Percentiles rank a stretch among this genome's conserved stretches.
These are phyloP conservation scores for Tinea trinotella DNA, from an alignment of 2,888 invertebrate genomes.

Conservation along the genomic window DNA sequence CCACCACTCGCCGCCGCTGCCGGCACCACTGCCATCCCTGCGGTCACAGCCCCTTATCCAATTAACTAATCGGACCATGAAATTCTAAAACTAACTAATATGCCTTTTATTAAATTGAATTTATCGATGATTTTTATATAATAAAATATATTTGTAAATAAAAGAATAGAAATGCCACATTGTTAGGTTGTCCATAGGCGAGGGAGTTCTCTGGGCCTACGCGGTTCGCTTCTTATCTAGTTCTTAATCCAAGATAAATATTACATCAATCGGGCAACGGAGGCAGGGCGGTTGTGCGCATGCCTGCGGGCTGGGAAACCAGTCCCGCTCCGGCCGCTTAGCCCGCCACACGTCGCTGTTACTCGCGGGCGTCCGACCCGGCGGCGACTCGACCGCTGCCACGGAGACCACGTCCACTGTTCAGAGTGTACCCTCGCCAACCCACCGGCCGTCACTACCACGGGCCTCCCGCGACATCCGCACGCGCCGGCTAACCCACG, in stretches of 20 bases:
- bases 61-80: too few relatives aligned
- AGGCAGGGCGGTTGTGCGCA: constrained; percentile 36
- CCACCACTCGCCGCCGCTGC: constrained; percentile 29
- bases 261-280: constrained; percentile 66
- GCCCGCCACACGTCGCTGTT: constrained; percentile 54
- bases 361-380: constrained; percentile 39
- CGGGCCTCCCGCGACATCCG: neutral
- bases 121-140: too few relatives aligned
- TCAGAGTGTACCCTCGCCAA: constrained; percentile 21
- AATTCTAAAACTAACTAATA: too few relatives aligned
- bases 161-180: neutral
- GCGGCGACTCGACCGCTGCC: constrained; percentile 57
- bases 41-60: constrained; percentile 34
- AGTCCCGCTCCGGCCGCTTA: constrained; percentile 65
- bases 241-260: constrained; percentile 71
- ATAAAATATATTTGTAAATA: too few relatives aligned
- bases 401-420: constrained; percentile 1
- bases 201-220: constrained; percentile 30
- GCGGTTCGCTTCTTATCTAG: constrained; percentile 47
- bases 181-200: neutral
- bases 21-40: constrained; percentile 26
- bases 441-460: constrained; percentile 43
- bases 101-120: too few relatives aligned
- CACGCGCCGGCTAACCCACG: constrained; percentile 31
- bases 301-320: constrained; percentile 35